Percentiles rank a stretch among this genome's conserved stretches.
Conservation (phyloP, 1,140 invertebrate genomes). For the Arctopsyche grandis region DNA sequence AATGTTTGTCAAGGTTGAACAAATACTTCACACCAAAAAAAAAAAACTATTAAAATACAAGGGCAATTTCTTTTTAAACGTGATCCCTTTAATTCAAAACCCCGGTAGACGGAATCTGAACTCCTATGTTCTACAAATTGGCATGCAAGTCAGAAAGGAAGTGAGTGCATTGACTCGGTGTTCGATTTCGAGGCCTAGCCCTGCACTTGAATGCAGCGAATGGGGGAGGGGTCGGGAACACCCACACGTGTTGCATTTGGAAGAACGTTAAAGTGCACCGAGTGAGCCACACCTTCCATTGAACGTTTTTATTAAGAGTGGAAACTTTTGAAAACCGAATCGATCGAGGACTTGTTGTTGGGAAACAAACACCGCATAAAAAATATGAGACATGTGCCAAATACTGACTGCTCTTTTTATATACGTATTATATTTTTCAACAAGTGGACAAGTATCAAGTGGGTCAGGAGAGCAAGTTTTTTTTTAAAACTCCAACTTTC, state of each 20-base stretch:
- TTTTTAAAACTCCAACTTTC: neutral
- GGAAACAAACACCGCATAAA: neutral
- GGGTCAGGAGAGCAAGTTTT: conserved; percentile 6
- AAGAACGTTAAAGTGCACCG: too few species aligned
- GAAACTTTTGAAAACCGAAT: neutral
- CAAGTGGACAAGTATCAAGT: conserved; percentile 8
- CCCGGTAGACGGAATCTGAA: too few species aligned
- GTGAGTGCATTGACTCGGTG: conserved; percentile 17
- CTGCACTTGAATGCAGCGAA: conserved; percentile 1
- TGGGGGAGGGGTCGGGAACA: neutral
- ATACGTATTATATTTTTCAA: neutral
- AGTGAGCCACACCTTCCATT: too few species aligned
- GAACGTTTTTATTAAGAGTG: too few species aligned
- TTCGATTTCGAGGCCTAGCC: conserved; percentile 16
- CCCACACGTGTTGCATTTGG: neutral
- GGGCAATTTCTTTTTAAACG: too few species aligned
- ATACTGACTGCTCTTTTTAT: neutral
- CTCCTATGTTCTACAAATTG: too few species aligned
- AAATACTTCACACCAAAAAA: too few species aligned
- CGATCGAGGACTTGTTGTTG: neutral
- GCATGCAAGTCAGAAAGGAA: neutral
- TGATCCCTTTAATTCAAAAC: too few species aligned
- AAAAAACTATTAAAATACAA: too few species aligned
- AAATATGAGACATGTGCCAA: neutral
- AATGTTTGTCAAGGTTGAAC: too few species aligned